phyloP scores from a whole-genome alignment of 1,140 invertebrate species.

The Goniozus legneri region DNA sequence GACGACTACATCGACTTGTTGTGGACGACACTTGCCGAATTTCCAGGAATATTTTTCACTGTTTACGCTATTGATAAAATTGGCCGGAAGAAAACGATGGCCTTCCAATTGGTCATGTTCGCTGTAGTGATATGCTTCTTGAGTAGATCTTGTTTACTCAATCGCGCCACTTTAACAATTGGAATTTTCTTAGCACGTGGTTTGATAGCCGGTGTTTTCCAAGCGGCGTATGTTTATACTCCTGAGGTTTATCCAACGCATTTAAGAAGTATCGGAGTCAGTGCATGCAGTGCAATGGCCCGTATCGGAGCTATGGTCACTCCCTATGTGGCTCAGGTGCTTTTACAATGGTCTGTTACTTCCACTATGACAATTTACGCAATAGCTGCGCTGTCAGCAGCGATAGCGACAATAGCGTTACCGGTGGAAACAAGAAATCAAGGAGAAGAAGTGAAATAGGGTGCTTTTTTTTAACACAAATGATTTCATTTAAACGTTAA shows the following conservation, averaged over 20 bases:
- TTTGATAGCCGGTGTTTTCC: conserved; percentile 90
- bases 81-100: conserved; percentile 91
- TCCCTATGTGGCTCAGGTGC: conserved; percentile 88
- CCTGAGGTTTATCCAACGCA: conserved; percentile 93
- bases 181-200: conserved; percentile 87
- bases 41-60: conserved; percentile 91
- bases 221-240: conserved; percentile 93
- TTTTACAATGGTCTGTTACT: conserved; percentile 67
- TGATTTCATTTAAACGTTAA: too few relatives aligned
- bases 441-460: too few relatives aligned
- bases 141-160: conserved; percentile 55
- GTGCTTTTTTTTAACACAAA: too few relatives aligned
- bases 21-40: conserved; percentile 94
- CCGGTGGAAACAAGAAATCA: conserved; percentile 78
- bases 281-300: conserved; percentile 86
- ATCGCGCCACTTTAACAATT: conserved; percentile 75
- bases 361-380: conserved; percentile 74
- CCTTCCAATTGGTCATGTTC: conserved; percentile 87
- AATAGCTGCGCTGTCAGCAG: conserved; percentile 68
- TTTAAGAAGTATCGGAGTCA: conserved; percentile 81
- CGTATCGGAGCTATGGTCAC: conserved; percentile 89
- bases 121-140: conserved; percentile 77
- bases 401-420: conserved; percentile 69
- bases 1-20: conserved; percentile 89
- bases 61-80: conserved; percentile 87